phyloP scores from a whole-genome alignment of 2,113 vertebrate genomes.

The Candoia aspera region DNA sequence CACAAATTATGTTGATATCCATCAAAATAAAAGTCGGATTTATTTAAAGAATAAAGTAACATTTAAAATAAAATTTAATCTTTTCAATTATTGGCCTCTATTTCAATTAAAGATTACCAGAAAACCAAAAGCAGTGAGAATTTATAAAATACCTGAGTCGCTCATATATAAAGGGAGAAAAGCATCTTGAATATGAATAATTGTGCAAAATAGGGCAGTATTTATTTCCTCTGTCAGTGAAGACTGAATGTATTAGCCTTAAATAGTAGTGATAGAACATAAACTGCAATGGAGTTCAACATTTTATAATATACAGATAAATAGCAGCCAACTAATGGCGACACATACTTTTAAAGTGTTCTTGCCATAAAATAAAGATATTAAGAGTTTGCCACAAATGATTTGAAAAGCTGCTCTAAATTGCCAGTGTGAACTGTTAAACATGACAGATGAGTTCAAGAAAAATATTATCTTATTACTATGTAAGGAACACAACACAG shows the following conservation, averaged over 20 bases:
- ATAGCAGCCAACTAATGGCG: neutral
- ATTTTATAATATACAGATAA: neutral
- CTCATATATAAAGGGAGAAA: constrained; percentile 63
- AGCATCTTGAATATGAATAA: constrained; percentile 79
- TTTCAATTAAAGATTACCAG: constrained; percentile 45
- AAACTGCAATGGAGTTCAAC: neutral
- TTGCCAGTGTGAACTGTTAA: neutral
- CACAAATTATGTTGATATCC: constrained; percentile 25
- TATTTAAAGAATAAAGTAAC: constrained; percentile 25
- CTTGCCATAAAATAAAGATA: fast-evolving
- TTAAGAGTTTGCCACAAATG: neutral
- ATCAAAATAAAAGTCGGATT: constrained; percentile 23
- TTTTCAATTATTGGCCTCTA: constrained; percentile 18
- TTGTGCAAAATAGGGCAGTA: constrained; percentile 78
- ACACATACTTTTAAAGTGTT: neutral
- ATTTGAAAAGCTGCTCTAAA: neutral
- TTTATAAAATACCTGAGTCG: constrained; percentile 13
- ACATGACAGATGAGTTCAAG: constrained; percentile 23
- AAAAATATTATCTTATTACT: neutral
- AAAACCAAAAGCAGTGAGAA: constrained; percentile 33
- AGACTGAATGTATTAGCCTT: constrained; percentile 56
- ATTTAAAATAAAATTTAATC: constrained; percentile 21
- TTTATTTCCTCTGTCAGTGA: constrained; percentile 62
- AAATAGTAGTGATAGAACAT: neutral
- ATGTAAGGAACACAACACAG: neutral